Percentiles rank a stretch among this genome's conserved stretches.
Evolutionary conservation across 2,113 vertebrate genomes (phyloP).

Genomic region (Phoxinus phoxinus): DNA sequence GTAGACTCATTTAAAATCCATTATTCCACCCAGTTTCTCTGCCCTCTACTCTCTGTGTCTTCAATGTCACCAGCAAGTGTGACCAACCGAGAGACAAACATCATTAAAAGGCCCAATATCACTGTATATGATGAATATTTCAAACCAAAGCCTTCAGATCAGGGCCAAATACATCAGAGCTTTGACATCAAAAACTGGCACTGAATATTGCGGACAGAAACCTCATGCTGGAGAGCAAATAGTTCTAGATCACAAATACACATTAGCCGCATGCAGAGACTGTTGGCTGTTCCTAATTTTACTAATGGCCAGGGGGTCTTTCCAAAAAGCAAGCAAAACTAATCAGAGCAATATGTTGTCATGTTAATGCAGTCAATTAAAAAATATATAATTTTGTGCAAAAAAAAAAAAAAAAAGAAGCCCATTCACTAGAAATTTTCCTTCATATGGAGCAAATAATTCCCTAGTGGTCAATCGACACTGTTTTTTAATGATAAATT

Average conservation of each 20-base stretch:
- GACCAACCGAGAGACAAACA: conserved; percentile 38
- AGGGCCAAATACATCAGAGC: conserved; percentile 17
- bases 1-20: conserved; percentile 38
- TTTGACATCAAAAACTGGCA: conserved; percentile 29
- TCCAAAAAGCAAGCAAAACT: background rate
- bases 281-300: background rate
- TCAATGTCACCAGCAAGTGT: conserved; percentile 30
- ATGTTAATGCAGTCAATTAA: background rate
- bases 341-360: conserved; percentile 3
- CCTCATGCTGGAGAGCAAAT: conserved; percentile 17
- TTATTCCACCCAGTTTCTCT: conserved; percentile 2
- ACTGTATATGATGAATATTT: conserved; percentile 28
- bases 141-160: conserved; percentile 21
- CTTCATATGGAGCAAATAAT: no score
- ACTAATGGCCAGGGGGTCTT: background rate
- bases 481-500: no score
- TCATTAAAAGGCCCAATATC: conserved; percentile 24
- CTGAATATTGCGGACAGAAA: background rate
- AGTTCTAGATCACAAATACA: conserved; percentile 29
- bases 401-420: background rate
- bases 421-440: background rate
- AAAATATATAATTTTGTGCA: background rate
- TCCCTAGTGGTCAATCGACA: no score
- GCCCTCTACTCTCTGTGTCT: conserved; percentile 2
- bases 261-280: conserved; percentile 23